Conservation (phyloP, 2,888 invertebrate genomes). For the Drosophila nr. perissopoda region DNA sequence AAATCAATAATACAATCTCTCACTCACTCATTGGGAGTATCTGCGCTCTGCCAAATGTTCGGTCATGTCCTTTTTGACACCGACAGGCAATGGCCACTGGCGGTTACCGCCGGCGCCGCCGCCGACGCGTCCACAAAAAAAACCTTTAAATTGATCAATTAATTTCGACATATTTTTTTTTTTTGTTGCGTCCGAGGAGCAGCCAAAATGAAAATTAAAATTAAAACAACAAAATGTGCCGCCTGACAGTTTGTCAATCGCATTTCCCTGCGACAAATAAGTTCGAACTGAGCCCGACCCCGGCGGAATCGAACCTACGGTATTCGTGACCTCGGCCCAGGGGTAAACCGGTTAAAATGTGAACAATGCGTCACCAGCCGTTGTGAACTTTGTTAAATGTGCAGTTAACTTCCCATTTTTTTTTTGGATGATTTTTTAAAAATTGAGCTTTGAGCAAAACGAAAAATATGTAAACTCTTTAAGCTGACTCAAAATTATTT, state of each 20-base stretch:
- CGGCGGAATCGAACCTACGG: slow-evolving; percentile 12
- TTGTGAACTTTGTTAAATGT: slow-evolving; percentile 65
- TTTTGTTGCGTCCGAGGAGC: slow-evolving; percentile 32
- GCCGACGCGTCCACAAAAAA: slow-evolving; percentile 15
- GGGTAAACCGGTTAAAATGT: slow-evolving; percentile 3
- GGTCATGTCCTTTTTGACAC: slow-evolving; percentile 83
- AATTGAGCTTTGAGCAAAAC: background rate
- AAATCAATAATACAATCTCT: slow-evolving; percentile 82
- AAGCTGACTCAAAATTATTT: background rate
- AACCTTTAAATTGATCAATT: slow-evolving; percentile 79
- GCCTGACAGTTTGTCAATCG: slow-evolving; percentile 80
- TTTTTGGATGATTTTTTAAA: background rate
- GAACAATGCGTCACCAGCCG: slow-evolving; percentile 39
- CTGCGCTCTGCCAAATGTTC: slow-evolving; percentile 64
- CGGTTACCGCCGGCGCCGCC: slow-evolving; percentile 13
- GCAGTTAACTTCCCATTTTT: slow-evolving; percentile 26
- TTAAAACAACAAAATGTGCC: slow-evolving; percentile 62
- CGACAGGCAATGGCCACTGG: slow-evolving; percentile 65
- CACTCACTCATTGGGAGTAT: slow-evolving; percentile 56
- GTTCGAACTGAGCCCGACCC: slow-evolving; percentile 39
- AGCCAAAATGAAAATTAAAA: slow-evolving; percentile 49
- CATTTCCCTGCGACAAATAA: slow-evolving; percentile 71
- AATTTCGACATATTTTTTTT: slow-evolving; percentile 66
- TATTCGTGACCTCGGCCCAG: slow-evolving; percentile 15
- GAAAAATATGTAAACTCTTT: background rate